Conservation (phyloP, 2,797 vertebrate genomes). For the Gouania willdenowi region DNA sequence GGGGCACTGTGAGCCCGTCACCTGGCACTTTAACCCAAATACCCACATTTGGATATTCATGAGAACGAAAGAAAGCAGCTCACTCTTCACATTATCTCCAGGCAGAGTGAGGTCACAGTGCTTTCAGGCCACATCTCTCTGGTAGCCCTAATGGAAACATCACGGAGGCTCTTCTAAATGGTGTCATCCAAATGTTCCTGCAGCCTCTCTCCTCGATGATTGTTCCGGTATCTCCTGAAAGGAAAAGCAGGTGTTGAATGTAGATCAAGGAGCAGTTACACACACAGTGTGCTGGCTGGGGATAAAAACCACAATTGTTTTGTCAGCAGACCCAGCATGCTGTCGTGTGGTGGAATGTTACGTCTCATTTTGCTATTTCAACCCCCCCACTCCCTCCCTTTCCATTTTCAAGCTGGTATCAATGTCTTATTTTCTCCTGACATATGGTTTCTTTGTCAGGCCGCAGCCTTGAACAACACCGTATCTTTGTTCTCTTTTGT, state of each 20-base stretch:
- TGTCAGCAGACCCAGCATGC: constrained; percentile 28
- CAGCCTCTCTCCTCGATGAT: constrained; percentile 54
- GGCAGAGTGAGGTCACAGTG: constrained; percentile 31
- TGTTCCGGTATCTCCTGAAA: constrained; percentile 52
- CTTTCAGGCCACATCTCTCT: constrained; percentile 18
- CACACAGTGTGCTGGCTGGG: background rate
- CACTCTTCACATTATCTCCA: constrained; percentile 43
- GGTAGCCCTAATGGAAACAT: constrained; percentile 1
- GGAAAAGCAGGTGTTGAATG: constrained; percentile 19
- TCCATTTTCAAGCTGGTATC: background rate
- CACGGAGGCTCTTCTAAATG: constrained; percentile 25
- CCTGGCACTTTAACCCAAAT: background rate
- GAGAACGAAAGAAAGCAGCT: constrained; percentile 30
- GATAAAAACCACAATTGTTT: constrained; percentile 15
- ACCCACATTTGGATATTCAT: constrained; percentile 15
- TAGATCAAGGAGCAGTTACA: constrained; percentile 26
- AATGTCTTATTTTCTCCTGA: constrained; percentile 13
- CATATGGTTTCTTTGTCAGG: constrained; percentile 19
- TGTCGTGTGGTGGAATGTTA: constrained; percentile 16
- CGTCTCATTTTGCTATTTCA: constrained; percentile 12
- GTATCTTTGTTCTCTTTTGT: too few relatives aligned
- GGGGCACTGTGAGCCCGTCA: constrained; percentile 21
- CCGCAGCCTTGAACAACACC: constrained; percentile 14
- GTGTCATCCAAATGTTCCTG: constrained; percentile 51
- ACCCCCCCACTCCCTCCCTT: background rate